A percentile compares a stretch with the other conserved stretches of the same genome.
phyloP scores from a whole-genome alignment of 2,888 invertebrate genomes.

The Leucophora obtusa region DNA sequence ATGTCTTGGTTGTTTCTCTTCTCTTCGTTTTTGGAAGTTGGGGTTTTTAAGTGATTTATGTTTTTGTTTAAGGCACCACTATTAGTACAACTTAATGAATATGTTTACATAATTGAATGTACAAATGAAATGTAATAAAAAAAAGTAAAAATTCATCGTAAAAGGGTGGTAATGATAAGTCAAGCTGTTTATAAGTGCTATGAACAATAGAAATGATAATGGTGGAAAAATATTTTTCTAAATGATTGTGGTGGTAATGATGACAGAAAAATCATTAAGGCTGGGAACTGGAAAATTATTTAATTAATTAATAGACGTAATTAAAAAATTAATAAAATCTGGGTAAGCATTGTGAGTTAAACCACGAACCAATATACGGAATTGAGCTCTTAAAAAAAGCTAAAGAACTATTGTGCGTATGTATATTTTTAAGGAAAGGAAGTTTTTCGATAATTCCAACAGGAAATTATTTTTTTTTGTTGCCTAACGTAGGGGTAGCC shows the following conservation, averaged over 20 bases:
- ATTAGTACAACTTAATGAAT: conserved; percentile 44
- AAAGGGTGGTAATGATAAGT: conserved; percentile 5
- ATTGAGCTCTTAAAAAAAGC: no score
- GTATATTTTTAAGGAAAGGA: no score
- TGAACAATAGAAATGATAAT: not conserved
- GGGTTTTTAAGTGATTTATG: conserved; percentile 53
- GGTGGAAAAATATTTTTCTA: not conserved
- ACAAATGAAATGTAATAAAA: conserved; percentile 55
- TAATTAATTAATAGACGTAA: no score
- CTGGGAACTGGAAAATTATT: not conserved
- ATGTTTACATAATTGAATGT: conserved; percentile 38
- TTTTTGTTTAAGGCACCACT: conserved; percentile 32
- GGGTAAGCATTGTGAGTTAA: no score
- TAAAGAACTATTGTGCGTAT: no score
- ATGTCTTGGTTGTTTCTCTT: not conserved
- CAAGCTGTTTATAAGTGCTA: not conserved
- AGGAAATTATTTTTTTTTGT: no score
- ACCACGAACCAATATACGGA: no score
- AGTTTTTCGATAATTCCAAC: no score
- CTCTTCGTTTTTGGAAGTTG: conserved; percentile 19
- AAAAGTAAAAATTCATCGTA: not conserved
- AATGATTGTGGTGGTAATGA: not conserved
- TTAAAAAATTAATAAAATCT: no score
- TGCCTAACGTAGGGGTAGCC: no score
- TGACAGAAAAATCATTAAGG: conserved; percentile 3